A percentile compares a stretch with the other conserved stretches of the same genome.
Conservation (phyloP, 2,797 vertebrate species). For the Gallinago solitaria region DNA sequence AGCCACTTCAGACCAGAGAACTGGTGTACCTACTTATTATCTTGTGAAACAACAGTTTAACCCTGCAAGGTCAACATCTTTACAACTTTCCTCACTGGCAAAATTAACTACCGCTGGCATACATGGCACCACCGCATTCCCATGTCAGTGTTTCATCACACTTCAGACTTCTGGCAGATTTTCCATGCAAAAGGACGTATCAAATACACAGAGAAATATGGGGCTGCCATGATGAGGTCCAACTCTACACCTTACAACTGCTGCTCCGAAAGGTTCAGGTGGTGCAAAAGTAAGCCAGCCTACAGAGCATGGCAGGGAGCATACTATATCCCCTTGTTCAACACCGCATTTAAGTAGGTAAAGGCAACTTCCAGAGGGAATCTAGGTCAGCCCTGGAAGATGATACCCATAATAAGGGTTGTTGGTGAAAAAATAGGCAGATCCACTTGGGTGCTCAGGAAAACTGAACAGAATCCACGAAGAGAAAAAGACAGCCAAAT, state of each 20-base stretch:
- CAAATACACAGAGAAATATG: not conserved
- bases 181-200: not conserved
- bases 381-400: not conserved
- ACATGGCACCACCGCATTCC: not conserved
- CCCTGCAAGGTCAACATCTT: not conserved
- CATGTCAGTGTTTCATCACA: not conserved
- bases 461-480: not conserved
- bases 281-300: not conserved
- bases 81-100: not conserved
- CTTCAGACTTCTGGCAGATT: not conserved
- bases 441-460: not conserved
- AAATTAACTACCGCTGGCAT: not conserved
- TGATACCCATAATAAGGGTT: not conserved
- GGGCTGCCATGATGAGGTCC: rapidly evolving
- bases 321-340: not conserved
- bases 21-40: not conserved
- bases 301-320: not conserved
- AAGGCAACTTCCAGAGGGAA: not conserved
- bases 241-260: not conserved
- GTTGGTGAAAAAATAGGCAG: not conserved
- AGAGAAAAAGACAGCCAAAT: not conserved
- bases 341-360: not conserved
- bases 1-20: not conserved
- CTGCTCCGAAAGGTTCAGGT: not conserved
- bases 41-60: not conserved